Conservation (phyloP, 2,888 invertebrate species). For the Oligia strigilis region DNA sequence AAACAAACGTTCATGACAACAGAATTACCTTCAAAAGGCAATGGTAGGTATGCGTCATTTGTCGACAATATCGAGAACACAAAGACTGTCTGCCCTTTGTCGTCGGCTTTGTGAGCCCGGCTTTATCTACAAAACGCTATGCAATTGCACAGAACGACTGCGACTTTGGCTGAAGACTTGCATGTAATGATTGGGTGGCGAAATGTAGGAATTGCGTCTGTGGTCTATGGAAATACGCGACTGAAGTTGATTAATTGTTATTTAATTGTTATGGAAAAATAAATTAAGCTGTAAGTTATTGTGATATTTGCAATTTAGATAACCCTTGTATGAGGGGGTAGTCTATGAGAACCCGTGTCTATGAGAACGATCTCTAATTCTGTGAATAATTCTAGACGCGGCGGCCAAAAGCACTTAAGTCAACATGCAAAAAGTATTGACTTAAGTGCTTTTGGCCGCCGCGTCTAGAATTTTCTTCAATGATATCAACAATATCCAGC, state of each 20-base stretch:
- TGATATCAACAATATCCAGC: background rate
- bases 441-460: too few relatives aligned
- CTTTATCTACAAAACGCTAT: slow-evolving; percentile 69
- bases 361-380: background rate
- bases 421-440: too few relatives aligned
- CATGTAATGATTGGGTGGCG: slow-evolving; percentile 6
- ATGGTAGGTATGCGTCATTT: slow-evolving; percentile 63
- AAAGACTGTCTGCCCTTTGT: slow-evolving; percentile 71
- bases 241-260: background rate
- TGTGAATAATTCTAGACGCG: too few relatives aligned
- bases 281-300: background rate
- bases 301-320: background rate
- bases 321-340: too few relatives aligned
- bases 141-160: slow-evolving; percentile 65
- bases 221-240: background rate
- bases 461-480: background rate
- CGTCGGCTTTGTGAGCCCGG: slow-evolving; percentile 62
- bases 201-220: background rate
- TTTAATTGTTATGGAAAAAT: background rate
- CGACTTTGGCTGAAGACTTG: slow-evolving; percentile 21
- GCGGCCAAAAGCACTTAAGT: too few relatives aligned
- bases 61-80: slow-evolving; percentile 69
- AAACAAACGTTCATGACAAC: slow-evolving; percentile 45
- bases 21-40: slow-evolving; percentile 51
- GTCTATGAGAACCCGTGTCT: background rate